Conservation (phyloP, 2,797 vertebrate species). For the Danio kyathit region DNA sequence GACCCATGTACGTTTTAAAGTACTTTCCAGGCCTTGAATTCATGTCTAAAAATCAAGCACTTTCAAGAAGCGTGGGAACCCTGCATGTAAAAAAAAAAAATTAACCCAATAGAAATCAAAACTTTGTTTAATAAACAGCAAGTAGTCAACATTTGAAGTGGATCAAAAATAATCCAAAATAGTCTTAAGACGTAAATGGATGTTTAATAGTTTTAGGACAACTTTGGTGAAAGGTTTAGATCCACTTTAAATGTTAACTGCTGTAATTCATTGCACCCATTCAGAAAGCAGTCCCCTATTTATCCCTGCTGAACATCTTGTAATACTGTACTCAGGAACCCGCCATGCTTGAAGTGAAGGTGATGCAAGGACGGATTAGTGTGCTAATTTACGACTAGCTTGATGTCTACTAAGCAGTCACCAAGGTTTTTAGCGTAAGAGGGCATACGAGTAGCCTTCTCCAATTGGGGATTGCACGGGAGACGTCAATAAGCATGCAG, state of each 20-base stretch:
- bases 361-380: conserved; percentile 32
- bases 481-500: neutral
- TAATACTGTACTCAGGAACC: conserved; percentile 10
- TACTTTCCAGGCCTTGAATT: no score
- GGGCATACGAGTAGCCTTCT: neutral
- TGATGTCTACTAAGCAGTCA: conserved; percentile 28
- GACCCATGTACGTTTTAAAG: no score
- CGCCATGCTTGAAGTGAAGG: conserved; percentile 6
- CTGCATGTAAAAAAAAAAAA: no score
- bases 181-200: no score
- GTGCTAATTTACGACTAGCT: conserved; percentile 19
- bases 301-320: conserved; percentile 19
- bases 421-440: neutral
- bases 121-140: neutral
- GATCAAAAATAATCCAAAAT: no score
- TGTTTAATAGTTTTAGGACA: no score
- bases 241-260: no score
- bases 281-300: conserved; percentile 6
- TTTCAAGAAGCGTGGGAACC: no score
- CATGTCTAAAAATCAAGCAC: no score
- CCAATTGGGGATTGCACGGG: neutral
- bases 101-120: neutral
- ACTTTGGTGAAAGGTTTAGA: no score
- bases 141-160: neutral
- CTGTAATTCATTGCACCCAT: neutral